Evolutionary conservation across 53 echinoderm and acorn worm species (phyloP).

Genomic region (Echinometra lucunter): DNA sequence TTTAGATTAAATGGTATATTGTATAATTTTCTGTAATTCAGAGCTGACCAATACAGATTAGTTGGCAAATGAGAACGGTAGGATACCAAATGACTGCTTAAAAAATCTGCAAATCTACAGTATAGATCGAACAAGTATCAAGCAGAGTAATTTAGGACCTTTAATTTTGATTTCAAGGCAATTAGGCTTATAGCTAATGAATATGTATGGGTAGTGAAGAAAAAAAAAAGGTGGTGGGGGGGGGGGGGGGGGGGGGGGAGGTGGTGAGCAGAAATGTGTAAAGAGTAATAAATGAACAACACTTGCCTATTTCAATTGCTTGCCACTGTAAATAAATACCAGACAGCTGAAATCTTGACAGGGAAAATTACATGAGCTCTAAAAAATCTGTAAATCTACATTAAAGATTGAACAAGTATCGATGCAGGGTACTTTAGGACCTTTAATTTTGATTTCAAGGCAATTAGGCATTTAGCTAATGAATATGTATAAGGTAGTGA

Average conservation of each 20-base stretch:
- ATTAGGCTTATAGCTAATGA: neutral
- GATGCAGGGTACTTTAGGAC: no score
- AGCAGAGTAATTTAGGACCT: no score
- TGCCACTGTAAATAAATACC: slow-evolving; percentile 11
- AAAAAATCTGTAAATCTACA: no score
- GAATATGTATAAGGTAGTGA: neutral
- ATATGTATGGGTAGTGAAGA: neutral
- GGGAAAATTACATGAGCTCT: neutral
- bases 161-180: neutral
- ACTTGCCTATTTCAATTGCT: slow-evolving; percentile 28
- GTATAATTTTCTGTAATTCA: no score
- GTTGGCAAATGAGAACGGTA: no score
- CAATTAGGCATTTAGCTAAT: neutral
- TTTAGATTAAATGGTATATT: no score
- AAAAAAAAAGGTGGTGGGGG: neutral
- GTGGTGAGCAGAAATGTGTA: neutral
- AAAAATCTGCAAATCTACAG: no score
- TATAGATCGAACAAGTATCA: no score
- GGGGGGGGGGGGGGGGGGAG: no score
- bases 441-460: neutral
- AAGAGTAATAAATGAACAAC: slow-evolving; percentile 14
- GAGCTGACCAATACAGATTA: no score
- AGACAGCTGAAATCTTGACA: slow-evolving; percentile 36
- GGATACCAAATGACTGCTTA: no score
- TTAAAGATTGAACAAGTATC: no score